Evolutionary conservation across 2,888 invertebrate genomes (phyloP).

Genomic region (Tribolium freemani): DNA sequence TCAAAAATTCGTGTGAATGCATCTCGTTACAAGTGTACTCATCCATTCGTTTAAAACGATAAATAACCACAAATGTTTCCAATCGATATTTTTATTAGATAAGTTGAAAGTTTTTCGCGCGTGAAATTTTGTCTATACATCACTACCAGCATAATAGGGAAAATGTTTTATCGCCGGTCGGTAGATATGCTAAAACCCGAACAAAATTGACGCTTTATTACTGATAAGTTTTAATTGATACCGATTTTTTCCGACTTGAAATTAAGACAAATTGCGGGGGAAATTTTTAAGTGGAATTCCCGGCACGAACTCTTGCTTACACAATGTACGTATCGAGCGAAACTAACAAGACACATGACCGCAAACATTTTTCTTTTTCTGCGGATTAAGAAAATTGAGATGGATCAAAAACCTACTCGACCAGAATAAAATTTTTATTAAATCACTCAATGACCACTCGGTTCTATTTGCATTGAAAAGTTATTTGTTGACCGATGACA

Average conservation of each 20-base stretch:
- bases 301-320: constrained; percentile 4
- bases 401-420: background rate
- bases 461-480: constrained; percentile 23
- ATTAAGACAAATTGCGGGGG: constrained; percentile 10
- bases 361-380: constrained; percentile 3
- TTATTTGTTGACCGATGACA: constrained; percentile 30
- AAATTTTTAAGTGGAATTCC: constrained; percentile 1
- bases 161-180: constrained; percentile 12
- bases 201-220: background rate
- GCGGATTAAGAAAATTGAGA: background rate
- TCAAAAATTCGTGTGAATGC: background rate
- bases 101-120: constrained; percentile 1
- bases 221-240: no score
- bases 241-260: background rate
- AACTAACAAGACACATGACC: constrained; percentile 13
- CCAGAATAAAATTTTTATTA: no score
- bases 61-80: background rate
- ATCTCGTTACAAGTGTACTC: background rate
- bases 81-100: constrained; percentile 14
- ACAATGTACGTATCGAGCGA: constrained; percentile 7
- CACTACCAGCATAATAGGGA: background rate
- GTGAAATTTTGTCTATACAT: constrained; percentile 1
- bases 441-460: background rate
- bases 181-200: background rate
- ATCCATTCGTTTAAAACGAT: background rate